Evolutionary conservation across 2,113 vertebrate genomes (phyloP).

Genomic region (Amphiprion percula): DNA sequence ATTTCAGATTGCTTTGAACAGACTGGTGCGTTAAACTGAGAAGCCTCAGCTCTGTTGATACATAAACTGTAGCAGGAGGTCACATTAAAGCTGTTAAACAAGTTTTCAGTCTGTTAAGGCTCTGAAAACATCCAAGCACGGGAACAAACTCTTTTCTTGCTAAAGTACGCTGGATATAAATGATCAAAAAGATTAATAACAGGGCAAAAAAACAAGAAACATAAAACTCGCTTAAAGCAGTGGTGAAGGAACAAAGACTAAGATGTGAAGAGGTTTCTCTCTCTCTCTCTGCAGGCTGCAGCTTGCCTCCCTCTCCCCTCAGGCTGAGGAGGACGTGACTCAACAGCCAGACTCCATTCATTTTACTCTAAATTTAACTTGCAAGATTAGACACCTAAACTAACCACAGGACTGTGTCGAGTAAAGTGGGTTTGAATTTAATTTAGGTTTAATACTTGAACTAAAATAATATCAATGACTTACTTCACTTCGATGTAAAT

Average conservation of each 20-base stretch:
- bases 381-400: too few species aligned
- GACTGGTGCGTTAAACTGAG: too few species aligned
- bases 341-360: background rate
- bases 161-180: too few species aligned
- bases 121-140: background rate
- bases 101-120: background rate
- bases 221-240: background rate
- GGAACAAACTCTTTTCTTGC: too few species aligned
- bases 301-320: slow-evolving; percentile 38
- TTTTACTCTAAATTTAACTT: too few species aligned
- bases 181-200: too few species aligned
- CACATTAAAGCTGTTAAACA: background rate
- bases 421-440: too few species aligned
- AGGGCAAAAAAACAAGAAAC: background rate
- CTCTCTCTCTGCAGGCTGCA: slow-evolving; percentile 55
- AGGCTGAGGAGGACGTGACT: slow-evolving; percentile 33
- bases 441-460: too few species aligned
- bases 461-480: too few species aligned
- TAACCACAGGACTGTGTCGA: too few species aligned
- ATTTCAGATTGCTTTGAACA: background rate
- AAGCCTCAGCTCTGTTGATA: too few species aligned
- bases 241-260: slow-evolving; percentile 6
- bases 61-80: background rate
- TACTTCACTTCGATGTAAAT: too few species aligned
- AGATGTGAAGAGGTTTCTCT: background rate